These are phyloP conservation scores for Triplophysa rosa DNA, from an alignment of 2,113 vertebrate species.

Conservation along the genomic window DNA sequence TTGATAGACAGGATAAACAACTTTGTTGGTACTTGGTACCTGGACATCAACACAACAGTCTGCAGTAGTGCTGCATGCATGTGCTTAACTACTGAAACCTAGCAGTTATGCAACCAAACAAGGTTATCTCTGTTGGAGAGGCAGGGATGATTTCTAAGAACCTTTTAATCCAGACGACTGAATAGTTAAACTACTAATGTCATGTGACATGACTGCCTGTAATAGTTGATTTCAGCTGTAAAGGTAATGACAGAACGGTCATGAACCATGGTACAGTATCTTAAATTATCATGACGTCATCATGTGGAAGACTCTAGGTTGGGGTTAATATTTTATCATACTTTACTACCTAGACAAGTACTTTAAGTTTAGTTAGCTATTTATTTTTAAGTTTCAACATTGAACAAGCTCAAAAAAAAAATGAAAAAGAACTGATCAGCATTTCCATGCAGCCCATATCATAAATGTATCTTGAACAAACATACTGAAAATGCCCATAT, in stretches of 20 bases:
- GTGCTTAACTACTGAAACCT: conserved; percentile 43
- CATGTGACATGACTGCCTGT: conserved; percentile 41
- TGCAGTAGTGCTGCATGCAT: conserved; percentile 1
- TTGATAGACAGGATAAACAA: not conserved
- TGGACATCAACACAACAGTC: not conserved
- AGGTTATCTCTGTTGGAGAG: conserved; percentile 59
- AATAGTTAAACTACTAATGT: conserved; percentile 58
- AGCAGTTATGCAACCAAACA: conserved; percentile 65
- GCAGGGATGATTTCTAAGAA: conserved; percentile 63
- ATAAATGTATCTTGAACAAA: not conserved
- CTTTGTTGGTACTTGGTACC: not conserved
- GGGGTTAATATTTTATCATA: not conserved
- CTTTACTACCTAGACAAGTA: not conserved
- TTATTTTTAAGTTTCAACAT: no score
- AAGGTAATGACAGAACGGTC: conserved; percentile 3
- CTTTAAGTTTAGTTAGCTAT: not conserved
- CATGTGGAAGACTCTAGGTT: not conserved
- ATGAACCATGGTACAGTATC: no score
- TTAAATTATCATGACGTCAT: no score
- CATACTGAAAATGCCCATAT: not conserved
- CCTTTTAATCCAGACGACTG: conserved; percentile 69
- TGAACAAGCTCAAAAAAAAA: not conserved
- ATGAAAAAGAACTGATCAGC: not conserved
- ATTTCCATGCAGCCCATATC: not conserved
- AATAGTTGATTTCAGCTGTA: conserved; percentile 19